These are phyloP conservation scores for Bettongia penicillata DNA, from an alignment of 2,113 vertebrate genomes.

Conservation along the genomic window DNA sequence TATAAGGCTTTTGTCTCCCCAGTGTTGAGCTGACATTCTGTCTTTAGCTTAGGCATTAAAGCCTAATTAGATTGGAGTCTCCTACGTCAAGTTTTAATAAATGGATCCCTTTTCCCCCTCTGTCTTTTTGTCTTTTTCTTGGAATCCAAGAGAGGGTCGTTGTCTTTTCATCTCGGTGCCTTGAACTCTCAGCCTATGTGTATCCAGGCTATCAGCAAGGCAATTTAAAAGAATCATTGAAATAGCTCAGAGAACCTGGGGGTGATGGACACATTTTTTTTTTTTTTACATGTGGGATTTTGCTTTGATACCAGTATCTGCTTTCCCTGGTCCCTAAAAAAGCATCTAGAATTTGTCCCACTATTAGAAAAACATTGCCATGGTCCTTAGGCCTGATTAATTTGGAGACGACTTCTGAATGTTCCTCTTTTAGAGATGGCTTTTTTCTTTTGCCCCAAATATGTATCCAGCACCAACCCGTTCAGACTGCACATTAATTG, in stretches of 20 bases:
- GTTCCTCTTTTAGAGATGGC: conserved; percentile 43
- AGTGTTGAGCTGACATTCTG: conserved; percentile 8
- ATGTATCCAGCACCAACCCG: conserved; percentile 19
- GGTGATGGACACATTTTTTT: conserved; percentile 20
- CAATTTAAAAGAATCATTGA: conserved; percentile 11
- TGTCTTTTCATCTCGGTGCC: not conserved
- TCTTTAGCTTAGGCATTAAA: conserved; percentile 49
- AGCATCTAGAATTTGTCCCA: not conserved
- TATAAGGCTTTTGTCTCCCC: not conserved
- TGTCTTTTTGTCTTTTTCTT: conserved; percentile 30
- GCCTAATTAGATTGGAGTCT: conserved; percentile 27
- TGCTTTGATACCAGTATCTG: not conserved
- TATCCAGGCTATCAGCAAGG: not conserved
- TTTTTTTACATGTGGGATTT: not conserved
- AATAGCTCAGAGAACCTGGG: not conserved
- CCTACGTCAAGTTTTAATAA: conserved; percentile 61
- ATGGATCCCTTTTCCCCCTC: not conserved
- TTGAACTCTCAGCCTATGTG: not conserved
- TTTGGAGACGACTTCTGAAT: conserved; percentile 51
- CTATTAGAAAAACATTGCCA: conserved; percentile 37
- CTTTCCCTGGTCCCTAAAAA: conserved; percentile 3
- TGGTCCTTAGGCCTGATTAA: conserved; percentile 50
- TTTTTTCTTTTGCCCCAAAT: conserved; percentile 47
- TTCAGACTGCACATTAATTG: not conserved
- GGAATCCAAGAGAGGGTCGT: conserved; percentile 15